Percentiles rank a stretch among this genome's conserved stretches.
phyloP scores from a whole-genome alignment of 2,797 vertebrate species.

The Pygocentrus nattereri region DNA sequence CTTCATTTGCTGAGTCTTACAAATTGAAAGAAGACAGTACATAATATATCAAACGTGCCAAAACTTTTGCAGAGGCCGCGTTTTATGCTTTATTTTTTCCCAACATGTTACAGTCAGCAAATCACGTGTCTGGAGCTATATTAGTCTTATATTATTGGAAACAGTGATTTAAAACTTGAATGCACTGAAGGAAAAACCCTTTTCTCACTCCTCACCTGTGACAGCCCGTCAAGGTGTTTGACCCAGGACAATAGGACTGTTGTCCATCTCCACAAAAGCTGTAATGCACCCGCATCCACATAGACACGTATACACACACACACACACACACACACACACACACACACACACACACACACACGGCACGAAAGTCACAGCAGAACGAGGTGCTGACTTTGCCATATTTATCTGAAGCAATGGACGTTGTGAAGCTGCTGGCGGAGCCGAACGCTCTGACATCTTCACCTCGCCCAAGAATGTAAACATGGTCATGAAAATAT shows the following conservation, averaged over 20 bases:
- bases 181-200: too few relatives aligned
- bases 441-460: neutral
- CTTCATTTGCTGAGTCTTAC: too few relatives aligned
- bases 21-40: too few relatives aligned
- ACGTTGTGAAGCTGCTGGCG: neutral
- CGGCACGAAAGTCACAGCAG: neutral
- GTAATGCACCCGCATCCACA: constrained; percentile 39
- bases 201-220: too few relatives aligned
- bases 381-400: constrained; percentile 18
- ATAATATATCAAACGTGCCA: too few relatives aligned
- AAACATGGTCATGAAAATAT: neutral
- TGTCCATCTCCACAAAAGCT: constrained; percentile 6
- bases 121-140: too few relatives aligned
- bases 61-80: too few relatives aligned
- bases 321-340: constrained; percentile 21
- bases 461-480: neutral
- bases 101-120: too few relatives aligned
- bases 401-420: constrained; percentile 1
- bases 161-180: too few relatives aligned
- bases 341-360: constrained; percentile 19
- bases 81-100: too few relatives aligned
- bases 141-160: too few relatives aligned
- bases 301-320: constrained; percentile 21
- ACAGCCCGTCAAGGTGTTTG: constrained; percentile 23
- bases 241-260: neutral